These are phyloP conservation scores for Mohoua ochrocephala DNA, from an alignment of 2,113 vertebrate genomes.

Conservation along the genomic window DNA sequence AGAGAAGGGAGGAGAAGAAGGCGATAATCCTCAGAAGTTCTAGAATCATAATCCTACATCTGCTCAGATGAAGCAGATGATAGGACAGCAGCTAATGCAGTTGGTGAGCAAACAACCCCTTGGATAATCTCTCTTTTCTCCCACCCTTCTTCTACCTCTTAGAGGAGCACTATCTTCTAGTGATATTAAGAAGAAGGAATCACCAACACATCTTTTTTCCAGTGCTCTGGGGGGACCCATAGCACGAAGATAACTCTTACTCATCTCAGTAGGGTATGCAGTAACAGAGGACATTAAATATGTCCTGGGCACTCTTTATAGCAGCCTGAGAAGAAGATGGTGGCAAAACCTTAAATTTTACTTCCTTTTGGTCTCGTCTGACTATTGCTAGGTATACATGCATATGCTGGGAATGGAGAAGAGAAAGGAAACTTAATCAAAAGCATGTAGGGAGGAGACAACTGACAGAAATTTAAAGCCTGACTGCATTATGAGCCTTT, in stretches of 20 bases:
- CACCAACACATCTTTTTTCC: background rate
- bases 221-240: background rate
- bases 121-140: background rate
- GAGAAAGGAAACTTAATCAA: background rate
- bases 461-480: background rate
- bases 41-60: background rate
- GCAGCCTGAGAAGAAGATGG: background rate
- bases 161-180: background rate
- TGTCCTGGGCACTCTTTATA: background rate
- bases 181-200: background rate
- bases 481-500: background rate
- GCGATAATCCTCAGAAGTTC: background rate
- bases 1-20: background rate
- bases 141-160: background rate
- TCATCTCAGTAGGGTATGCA: background rate
- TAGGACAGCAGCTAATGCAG: background rate
- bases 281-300: background rate
- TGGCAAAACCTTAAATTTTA: background rate
- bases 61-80: background rate
- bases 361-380: background rate
- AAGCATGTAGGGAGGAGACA: background rate
- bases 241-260: background rate
- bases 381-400: background rate
- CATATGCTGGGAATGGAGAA: background rate
- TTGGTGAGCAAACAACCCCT: background rate